A percentile compares a stretch with the other conserved stretches of the same genome.
Evolutionary conservation across 2,113 vertebrate genomes (phyloP).

Genomic region (Spheniscus mendiculus): DNA sequence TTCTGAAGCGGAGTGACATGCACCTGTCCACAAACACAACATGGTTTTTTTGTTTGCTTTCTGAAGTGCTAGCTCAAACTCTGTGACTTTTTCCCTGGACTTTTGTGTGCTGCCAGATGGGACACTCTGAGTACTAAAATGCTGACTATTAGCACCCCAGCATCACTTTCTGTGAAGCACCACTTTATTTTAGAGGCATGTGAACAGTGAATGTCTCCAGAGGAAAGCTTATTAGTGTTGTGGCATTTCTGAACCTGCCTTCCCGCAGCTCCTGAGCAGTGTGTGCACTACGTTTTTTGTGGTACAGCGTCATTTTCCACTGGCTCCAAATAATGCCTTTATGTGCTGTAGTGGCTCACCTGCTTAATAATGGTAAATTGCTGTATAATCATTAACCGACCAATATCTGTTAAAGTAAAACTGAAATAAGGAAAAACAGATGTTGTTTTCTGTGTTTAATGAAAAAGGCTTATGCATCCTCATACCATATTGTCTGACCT

Average conservation of each 20-base stretch:
- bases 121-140: not conserved
- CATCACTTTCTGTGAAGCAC: not conserved
- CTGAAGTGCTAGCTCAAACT: not conserved
- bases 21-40: not conserved
- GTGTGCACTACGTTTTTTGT: not conserved
- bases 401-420: slow-evolving; percentile 44
- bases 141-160: not conserved
- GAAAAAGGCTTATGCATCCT: slow-evolving; percentile 45
- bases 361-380: slow-evolving; percentile 14
- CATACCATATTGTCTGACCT: not conserved
- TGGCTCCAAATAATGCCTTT: not conserved
- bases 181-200: not conserved
- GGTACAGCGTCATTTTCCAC: not conserved
- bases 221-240: not conserved
- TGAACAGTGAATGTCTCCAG: not conserved
- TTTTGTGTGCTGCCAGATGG: not conserved
- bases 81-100: not conserved
- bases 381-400: slow-evolving; percentile 4
- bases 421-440: slow-evolving; percentile 52
- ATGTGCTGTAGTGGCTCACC: not conserved
- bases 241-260: not conserved
- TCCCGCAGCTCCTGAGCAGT: not conserved
- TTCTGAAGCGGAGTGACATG: not conserved
- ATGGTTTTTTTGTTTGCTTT: not conserved
- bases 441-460: slow-evolving; percentile 45